Evolutionary conservation across 2,113 vertebrate species (phyloP).

Genomic region (Lepus americanus): DNA sequence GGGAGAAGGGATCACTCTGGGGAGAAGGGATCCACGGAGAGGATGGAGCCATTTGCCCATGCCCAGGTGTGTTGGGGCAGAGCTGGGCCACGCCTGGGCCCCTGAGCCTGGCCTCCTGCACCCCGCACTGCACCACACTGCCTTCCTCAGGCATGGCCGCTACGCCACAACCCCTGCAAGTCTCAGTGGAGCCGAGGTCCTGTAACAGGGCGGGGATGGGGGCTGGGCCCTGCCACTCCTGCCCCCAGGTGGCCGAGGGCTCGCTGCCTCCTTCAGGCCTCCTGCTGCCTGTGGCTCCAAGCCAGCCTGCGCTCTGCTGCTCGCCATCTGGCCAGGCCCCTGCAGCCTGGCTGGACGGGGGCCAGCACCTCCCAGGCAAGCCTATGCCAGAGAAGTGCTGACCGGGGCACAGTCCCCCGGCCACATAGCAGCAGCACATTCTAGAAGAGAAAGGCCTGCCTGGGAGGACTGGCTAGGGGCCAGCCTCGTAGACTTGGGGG

Average conservation of each 20-base stretch:
- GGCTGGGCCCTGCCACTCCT: not conserved
- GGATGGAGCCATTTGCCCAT: not conserved
- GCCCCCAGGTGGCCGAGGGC: not conserved
- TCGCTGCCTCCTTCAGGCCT: not conserved
- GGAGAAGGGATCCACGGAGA: not conserved
- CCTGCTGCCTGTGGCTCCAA: not conserved
- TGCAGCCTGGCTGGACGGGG: slow-evolving; percentile 11
- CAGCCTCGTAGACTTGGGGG: not conserved
- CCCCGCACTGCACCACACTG: not conserved
- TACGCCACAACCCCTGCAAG: not conserved
- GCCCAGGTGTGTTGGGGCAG: not conserved
- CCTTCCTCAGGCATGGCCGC: not conserved
- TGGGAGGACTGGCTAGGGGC: not conserved
- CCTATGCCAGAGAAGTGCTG: not conserved
- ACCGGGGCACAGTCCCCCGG: not conserved
- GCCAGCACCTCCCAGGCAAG: slow-evolving; percentile 41
- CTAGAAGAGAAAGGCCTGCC: not conserved
- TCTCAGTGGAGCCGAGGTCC: not conserved
- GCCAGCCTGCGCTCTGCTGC: slow-evolving; percentile 14
- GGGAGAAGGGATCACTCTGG: not conserved
- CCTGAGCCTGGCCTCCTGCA: not conserved
- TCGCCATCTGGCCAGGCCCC: slow-evolving; percentile 61
- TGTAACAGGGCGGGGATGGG: not conserved
- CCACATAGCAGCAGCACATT: not conserved
- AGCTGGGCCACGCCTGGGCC: not conserved